Conservation (phyloP, 2,888 invertebrate species). For the Metallyticus violacea region DNA sequence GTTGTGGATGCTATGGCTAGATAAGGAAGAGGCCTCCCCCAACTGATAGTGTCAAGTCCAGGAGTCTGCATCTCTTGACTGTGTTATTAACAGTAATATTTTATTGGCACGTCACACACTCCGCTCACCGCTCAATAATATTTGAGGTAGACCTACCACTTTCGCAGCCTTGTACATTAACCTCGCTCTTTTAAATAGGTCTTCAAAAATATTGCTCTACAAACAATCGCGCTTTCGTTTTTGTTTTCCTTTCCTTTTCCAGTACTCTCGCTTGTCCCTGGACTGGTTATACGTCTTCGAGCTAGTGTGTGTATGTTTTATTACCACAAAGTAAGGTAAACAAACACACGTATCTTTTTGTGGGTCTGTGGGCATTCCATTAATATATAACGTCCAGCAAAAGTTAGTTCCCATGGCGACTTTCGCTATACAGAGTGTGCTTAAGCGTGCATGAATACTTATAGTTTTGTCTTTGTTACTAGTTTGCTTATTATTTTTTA, state of each 20-base stretch:
- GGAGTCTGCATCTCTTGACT: neutral
- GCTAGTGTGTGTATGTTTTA: neutral
- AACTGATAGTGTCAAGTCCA: neutral
- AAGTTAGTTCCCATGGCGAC: too few species aligned
- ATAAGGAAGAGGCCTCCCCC: neutral
- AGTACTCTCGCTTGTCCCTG: neutral
- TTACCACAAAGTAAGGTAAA: too few species aligned
- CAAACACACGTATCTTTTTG: too few species aligned
- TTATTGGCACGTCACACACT: neutral
- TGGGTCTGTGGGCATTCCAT: too few species aligned
- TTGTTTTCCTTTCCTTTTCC: neutral
- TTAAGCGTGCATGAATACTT: too few species aligned
- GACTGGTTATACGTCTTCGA: neutral
- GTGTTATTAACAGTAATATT: neutral
- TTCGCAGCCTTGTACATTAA: neutral
- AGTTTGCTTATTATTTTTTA: too few species aligned
- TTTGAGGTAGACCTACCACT: too few species aligned
- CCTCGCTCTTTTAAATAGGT: neutral
- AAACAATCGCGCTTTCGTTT: neutral
- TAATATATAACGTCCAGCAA: too few species aligned
- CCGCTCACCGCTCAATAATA: neutral
- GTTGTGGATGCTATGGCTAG: neutral
- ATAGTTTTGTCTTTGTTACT: too few species aligned
- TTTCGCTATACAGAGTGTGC: too few species aligned
- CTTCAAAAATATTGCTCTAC: neutral